Evolutionary conservation across 2,888 invertebrate species (phyloP).

Genomic region (Stramonita haemastoma): DNA sequence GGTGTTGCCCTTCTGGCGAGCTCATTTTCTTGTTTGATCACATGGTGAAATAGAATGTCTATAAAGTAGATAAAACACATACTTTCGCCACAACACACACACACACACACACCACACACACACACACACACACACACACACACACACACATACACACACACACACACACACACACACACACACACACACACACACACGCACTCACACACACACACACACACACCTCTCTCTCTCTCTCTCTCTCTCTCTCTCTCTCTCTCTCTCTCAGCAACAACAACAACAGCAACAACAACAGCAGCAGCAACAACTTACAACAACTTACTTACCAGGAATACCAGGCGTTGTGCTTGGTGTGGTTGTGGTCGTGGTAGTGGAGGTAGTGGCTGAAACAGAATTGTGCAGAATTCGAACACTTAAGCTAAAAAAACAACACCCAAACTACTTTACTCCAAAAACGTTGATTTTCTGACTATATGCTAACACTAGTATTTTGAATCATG

Average conservation of each 20-base stretch:
- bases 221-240: no score
- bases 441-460: no score
- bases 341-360: slow-evolving; percentile 5
- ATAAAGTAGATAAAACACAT: background rate
- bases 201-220: no score
- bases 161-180: background rate
- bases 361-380: background rate
- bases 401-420: no score
- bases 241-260: no score
- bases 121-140: slow-evolving; percentile 4
- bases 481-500: no score
- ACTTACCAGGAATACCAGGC: background rate
- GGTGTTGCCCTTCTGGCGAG: background rate
- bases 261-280: no score
- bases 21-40: background rate
- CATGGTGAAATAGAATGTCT: background rate
- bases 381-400: background rate
- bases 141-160: slow-evolving; percentile 17
- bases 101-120: background rate
- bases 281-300: background rate
- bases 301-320: background rate
- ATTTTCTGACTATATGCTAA: no score
- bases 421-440: no score
- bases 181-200: no score
- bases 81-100: background rate